These are phyloP conservation scores for Ibidorhyncha struthersii DNA, from an alignment of 2,113 vertebrate genomes.

Conservation along the genomic window DNA sequence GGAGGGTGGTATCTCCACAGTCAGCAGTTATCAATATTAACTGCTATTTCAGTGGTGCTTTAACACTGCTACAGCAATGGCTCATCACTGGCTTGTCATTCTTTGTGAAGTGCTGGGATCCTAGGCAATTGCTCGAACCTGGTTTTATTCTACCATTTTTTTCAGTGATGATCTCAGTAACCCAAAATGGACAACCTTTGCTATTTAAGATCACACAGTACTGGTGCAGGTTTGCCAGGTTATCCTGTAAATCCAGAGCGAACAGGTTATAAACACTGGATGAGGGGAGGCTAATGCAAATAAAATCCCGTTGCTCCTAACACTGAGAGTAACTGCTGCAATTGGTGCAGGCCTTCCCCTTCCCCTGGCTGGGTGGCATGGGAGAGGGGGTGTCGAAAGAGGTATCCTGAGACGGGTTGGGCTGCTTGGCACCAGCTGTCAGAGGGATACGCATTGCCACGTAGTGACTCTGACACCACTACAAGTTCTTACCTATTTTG, in stretches of 20 bases:
- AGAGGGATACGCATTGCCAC: background rate
- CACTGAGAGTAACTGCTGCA: accelerated
- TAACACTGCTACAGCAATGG: background rate
- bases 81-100: background rate
- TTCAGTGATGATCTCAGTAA: background rate
- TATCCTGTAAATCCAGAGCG: background rate
- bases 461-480: background rate
- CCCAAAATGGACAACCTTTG: background rate
- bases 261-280: background rate
- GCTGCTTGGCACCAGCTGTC: background rate
- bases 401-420: accelerated
- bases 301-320: background rate
- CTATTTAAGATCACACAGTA: background rate
- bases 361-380: background rate
- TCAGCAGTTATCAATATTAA: background rate
- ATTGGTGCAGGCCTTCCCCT: background rate
- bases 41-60: background rate
- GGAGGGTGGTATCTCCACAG: background rate
- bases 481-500: background rate
- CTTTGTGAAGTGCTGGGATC: background rate
- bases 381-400: accelerated
- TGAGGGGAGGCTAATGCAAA: background rate
- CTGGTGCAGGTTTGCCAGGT: background rate
- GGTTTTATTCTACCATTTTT: background rate
- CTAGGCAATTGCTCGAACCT: background rate